A percentile compares a stretch with the other conserved stretches of the same genome.
Evolutionary conservation across 2,888 invertebrate species (phyloP).

Genomic region (Cosmia pyralina): DNA sequence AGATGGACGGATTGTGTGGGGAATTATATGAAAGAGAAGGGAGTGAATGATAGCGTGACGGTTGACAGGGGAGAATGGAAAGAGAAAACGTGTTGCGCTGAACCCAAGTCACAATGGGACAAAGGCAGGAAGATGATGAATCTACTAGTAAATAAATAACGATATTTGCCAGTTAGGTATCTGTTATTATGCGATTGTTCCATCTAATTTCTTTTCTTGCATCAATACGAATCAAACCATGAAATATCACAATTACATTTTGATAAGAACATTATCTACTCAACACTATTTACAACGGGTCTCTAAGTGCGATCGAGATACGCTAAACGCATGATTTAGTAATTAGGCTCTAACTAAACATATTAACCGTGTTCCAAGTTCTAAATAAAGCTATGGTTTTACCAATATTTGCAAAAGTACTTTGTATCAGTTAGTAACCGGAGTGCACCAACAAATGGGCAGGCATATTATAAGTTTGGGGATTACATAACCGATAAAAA

Average conservation of each 20-base stretch:
- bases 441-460: slow-evolving; percentile 29
- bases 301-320: neutral
- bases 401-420: neutral
- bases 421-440: slow-evolving; percentile 16
- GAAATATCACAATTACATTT: neutral
- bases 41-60: too few species aligned
- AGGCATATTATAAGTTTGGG: too few species aligned
- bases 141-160: too few species aligned
- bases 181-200: neutral
- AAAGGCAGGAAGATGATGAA: too few species aligned
- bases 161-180: neutral
- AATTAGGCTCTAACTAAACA: neutral
- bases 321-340: neutral
- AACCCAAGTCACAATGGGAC: too few species aligned
- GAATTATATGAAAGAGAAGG: too few species aligned
- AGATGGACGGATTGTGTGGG: too few species aligned
- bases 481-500: too few species aligned
- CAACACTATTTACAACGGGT: neutral
- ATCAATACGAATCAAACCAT: neutral
- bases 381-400: neutral
- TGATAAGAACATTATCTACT: neutral
- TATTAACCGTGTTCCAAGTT: neutral
- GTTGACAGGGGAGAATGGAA: too few species aligned
- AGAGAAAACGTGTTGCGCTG: too few species aligned
- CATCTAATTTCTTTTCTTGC: neutral